Percentiles rank a stretch among this genome's conserved stretches.
Evolutionary conservation across 2,797 vertebrate genomes (phyloP).

Genomic region (Bovichtus diacanthus): DNA sequence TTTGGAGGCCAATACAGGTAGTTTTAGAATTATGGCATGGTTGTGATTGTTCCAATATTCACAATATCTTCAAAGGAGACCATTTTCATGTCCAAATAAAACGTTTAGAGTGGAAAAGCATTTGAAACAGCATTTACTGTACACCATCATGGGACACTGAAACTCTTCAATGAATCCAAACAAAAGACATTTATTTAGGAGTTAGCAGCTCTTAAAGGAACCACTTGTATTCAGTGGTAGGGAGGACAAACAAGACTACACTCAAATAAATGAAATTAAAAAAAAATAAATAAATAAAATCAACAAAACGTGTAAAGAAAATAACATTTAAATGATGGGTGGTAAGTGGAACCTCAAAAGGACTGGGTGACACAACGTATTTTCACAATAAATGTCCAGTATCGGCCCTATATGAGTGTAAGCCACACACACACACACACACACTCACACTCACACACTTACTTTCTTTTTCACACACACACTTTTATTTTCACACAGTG

Average conservation of each 20-base stretch:
- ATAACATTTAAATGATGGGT: neutral
- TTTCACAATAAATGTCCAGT: conserved; percentile 43
- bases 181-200: conserved; percentile 7
- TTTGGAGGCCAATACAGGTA: neutral
- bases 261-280: neutral
- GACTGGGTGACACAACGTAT: neutral
- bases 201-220: conserved; percentile 22
- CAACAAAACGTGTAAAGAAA: neutral
- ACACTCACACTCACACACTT: too few relatives aligned
- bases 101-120: conserved; percentile 3
- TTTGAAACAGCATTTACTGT: conserved; percentile 27
- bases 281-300: neutral
- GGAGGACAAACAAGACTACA: neutral
- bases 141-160: neutral
- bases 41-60: neutral
- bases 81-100: conserved; percentile 9
- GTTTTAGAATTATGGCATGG: neutral
- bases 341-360: neutral
- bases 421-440: conserved; percentile 20
- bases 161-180: conserved; percentile 9
- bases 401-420: neutral
- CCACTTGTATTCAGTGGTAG: neutral
- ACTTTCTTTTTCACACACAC: too few relatives aligned
- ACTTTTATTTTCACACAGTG: conserved; percentile 17
- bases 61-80: neutral